Evolutionary conservation across 1,140 invertebrate species (phyloP).

Genomic region (Dendrolimus kikuchii): DNA sequence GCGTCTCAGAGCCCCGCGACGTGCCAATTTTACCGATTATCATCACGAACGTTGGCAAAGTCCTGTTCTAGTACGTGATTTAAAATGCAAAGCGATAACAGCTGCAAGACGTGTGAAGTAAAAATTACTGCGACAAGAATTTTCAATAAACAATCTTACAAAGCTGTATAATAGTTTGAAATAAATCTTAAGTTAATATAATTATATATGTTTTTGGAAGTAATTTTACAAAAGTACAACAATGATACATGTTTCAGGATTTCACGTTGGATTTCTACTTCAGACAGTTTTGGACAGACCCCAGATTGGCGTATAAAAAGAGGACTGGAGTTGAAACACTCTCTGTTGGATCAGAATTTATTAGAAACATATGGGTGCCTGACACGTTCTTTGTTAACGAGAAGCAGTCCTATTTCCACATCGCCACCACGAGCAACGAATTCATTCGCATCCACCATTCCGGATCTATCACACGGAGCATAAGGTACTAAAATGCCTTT

Average conservation of each 20-base stretch:
- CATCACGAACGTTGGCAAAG: too few species aligned
- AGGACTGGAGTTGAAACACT: conserved; percentile 87
- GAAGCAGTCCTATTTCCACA: conserved; percentile 97
- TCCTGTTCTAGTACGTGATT: too few species aligned
- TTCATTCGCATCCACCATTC: conserved; percentile 96
- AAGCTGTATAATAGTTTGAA: too few species aligned
- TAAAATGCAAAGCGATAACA: too few species aligned
- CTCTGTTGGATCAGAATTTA: conserved; percentile 92
- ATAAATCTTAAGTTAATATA: too few species aligned
- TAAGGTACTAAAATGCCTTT: conserved; percentile 80
- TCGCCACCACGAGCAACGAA: conserved; percentile 97
- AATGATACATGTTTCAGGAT: conserved; percentile 76
- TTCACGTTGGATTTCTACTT: conserved; percentile 98
- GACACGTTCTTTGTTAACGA: conserved; percentile 98
- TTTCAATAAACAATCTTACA: too few species aligned
- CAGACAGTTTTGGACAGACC: conserved; percentile 97
- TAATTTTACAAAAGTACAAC: background rate
- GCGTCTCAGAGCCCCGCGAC: too few species aligned
- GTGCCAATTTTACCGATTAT: too few species aligned
- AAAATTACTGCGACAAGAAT: too few species aligned
- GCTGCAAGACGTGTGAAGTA: too few species aligned
- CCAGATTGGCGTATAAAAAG: conserved; percentile 88
- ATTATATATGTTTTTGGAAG: too few species aligned
- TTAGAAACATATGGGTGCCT: conserved; percentile 97
- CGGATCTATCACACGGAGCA: conserved; percentile 94